Percentiles rank a stretch among this genome's conserved stretches.
These are phyloP conservation scores for Bathynomus jamesi DNA, from an alignment of 1,140 invertebrate genomes.

Conservation along the genomic window DNA sequence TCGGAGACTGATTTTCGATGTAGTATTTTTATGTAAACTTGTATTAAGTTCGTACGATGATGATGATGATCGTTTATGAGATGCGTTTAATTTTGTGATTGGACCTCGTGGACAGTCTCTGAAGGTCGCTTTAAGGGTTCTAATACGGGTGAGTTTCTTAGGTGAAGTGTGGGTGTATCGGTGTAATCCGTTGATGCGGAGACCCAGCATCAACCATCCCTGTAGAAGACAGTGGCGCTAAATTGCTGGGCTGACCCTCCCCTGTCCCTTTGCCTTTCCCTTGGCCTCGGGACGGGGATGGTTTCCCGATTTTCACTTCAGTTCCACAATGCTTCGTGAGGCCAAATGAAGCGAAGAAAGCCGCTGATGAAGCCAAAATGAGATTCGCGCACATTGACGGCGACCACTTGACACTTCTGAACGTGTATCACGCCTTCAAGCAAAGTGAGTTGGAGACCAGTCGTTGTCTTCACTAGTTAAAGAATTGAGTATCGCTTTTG, in stretches of 20 bases:
- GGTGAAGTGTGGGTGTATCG: background rate
- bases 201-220: constrained; percentile 14
- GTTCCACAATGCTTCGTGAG: constrained; percentile 99
- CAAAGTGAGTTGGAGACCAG: constrained; percentile 95
- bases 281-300: constrained; percentile 18
- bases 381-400: constrained; percentile 99
- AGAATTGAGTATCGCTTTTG: too few relatives aligned
- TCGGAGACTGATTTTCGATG: too few relatives aligned
- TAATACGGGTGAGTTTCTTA: background rate
- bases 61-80: constrained; percentile 93
- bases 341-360: constrained; percentile 97
- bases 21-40: too few relatives aligned
- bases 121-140: background rate
- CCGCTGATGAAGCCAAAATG: constrained; percentile 98
- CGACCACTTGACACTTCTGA: constrained; percentile 89
- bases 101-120: background rate
- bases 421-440: constrained; percentile 98
- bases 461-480: too few relatives aligned
- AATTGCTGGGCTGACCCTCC: constrained; percentile 36
- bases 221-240: constrained; percentile 31
- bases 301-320: constrained; percentile 44
- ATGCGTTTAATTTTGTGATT: constrained; percentile 87
- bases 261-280: constrained; percentile 28
- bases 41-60: too few relatives aligned
- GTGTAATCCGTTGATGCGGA: background rate